phyloP scores from a whole-genome alignment of 2,113 vertebrate genomes.

The Pelecanus crispus region DNA sequence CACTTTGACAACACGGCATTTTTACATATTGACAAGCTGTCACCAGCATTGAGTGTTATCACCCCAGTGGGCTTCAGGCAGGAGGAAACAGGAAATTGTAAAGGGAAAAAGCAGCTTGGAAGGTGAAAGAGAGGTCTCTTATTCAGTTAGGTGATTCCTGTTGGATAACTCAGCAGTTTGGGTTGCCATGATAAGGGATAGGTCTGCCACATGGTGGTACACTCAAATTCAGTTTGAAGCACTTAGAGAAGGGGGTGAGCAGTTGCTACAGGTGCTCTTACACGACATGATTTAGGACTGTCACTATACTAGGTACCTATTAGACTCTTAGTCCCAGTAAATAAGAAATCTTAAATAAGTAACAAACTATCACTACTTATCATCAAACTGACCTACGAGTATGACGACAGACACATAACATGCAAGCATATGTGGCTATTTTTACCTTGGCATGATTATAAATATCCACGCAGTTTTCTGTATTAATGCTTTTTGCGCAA shows the following conservation, averaged over 20 bases:
- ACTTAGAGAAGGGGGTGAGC: background rate
- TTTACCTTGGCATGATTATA: conserved; percentile 97
- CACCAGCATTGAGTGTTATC: background rate
- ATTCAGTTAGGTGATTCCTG: background rate
- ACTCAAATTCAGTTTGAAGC: background rate
- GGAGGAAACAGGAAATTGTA: background rate
- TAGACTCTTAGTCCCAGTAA: background rate
- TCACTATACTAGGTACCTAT: background rate
- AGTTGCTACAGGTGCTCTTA: background rate
- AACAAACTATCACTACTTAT: background rate
- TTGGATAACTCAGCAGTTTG: background rate
- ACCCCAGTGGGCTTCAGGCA: background rate
- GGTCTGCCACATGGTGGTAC: background rate
- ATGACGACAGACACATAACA: background rate
- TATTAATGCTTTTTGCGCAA: conserved; percentile 96
- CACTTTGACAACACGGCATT: background rate
- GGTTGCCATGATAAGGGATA: background rate
- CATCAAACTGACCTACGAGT: background rate
- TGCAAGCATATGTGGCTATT: background rate
- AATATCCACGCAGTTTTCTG: conserved; percentile 95
- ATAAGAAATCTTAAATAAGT: background rate
- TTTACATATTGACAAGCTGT: conserved; percentile 28
- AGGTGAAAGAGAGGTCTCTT: background rate
- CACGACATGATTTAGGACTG: background rate
- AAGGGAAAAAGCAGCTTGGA: background rate